phyloP scores from a whole-genome alignment of 35 echinoderm and acorn worm species.

The Ptychodera flava region DNA sequence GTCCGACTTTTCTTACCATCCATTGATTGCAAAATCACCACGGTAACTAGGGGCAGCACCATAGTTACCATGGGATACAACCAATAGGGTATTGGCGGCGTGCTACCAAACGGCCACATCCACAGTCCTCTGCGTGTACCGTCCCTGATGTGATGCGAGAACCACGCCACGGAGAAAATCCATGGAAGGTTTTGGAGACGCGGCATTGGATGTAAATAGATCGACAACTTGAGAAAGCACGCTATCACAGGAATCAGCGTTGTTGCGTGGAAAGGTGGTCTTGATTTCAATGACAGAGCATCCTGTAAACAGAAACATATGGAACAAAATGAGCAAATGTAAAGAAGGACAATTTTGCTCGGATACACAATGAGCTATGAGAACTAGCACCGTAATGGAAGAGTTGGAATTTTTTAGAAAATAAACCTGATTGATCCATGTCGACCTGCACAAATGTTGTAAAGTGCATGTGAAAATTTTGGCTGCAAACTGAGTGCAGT shows the following conservation, averaged over 20 bases:
- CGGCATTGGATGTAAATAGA: neutral
- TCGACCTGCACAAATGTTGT: too few species aligned
- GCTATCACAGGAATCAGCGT: slow-evolving; percentile 42
- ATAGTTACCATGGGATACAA: slow-evolving; percentile 14
- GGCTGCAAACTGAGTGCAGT: too few species aligned
- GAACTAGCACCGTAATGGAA: too few species aligned
- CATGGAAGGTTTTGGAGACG: slow-evolving; percentile 21
- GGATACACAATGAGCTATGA: too few species aligned
- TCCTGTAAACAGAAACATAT: slow-evolving; percentile 31
- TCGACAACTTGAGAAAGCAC: slow-evolving; percentile 13
- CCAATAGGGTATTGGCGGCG: slow-evolving; percentile 33
- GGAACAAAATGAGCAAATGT: too few species aligned
- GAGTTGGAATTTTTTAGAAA: too few species aligned
- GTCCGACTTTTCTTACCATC: too few species aligned
- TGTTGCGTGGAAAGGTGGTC: slow-evolving; percentile 39
- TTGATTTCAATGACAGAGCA: slow-evolving; percentile 23
- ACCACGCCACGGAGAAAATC: slow-evolving; percentile 35
- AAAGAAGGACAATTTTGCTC: too few species aligned
- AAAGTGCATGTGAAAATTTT: too few species aligned
- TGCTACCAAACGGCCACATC: slow-evolving; percentile 43
- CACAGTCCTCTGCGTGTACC: slow-evolving; percentile 45
- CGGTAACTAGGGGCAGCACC: slow-evolving; percentile 22
- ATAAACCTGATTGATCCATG: too few species aligned
- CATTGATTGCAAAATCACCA: too few species aligned
- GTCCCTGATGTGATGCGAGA: slow-evolving; percentile 57